These are phyloP conservation scores for Pimephales promelas DNA, from an alignment of 2,113 vertebrate species.

Conservation along the genomic window DNA sequence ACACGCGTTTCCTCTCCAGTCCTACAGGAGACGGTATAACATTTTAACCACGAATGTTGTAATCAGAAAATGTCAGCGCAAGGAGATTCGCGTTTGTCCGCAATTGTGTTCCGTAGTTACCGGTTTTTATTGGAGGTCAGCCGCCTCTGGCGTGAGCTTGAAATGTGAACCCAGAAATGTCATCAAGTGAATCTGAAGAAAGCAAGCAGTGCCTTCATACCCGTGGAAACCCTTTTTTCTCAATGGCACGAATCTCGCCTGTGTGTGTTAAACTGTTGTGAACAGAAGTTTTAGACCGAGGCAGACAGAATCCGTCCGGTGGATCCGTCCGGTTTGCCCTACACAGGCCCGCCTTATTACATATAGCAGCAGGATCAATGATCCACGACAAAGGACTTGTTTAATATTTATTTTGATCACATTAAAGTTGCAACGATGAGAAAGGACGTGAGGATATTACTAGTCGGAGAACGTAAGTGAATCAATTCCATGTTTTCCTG, in stretches of 20 bases:
- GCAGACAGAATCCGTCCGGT: conserved; percentile 2
- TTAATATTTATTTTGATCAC: conserved; percentile 30
- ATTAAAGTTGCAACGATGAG: conserved; percentile 78
- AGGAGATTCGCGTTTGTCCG: conserved; percentile 61
- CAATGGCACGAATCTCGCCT: neutral
- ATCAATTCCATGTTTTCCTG: neutral
- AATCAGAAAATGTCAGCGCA: conserved; percentile 28
- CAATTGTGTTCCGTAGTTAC: conserved; percentile 64
- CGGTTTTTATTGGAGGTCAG: conserved; percentile 70
- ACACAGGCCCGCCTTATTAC: conserved; percentile 60
- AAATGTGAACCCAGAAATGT: conserved; percentile 60
- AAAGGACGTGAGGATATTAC: conserved; percentile 95
- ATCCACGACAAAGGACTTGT: conserved; percentile 57
- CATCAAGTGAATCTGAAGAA: conserved; percentile 52
- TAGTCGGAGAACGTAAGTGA: conserved; percentile 95
- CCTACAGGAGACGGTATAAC: conserved; percentile 23
- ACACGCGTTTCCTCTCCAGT: neutral
- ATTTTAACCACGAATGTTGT: neutral
- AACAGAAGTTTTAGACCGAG: neutral
- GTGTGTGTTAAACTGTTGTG: neutral
- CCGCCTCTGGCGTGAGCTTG: conserved; percentile 60
- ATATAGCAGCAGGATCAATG: conserved; percentile 16
- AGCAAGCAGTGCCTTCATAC: conserved; percentile 27
- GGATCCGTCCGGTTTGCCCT: conserved; percentile 79
- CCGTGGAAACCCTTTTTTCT: neutral